phyloP scores from a whole-genome alignment of 2,797 vertebrate species.

The Scomberomorus guttatus region DNA sequence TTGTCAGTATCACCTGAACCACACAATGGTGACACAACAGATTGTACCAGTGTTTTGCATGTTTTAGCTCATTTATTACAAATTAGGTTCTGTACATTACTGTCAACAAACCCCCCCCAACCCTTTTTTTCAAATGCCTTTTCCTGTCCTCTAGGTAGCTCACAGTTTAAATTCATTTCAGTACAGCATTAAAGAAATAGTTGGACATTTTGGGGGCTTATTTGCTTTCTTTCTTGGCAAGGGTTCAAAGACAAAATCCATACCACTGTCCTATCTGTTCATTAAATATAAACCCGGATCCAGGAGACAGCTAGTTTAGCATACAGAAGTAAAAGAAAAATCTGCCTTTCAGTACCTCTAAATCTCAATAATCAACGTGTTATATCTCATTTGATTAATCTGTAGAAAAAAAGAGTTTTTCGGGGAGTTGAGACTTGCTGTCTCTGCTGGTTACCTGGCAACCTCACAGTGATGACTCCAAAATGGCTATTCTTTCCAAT shows the following conservation, averaged over 20 bases:
- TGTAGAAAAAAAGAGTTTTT: no score
- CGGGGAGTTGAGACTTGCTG: no score
- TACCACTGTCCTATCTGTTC: no score
- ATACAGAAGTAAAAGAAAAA: no score
- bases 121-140: neutral
- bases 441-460: neutral
- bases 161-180: neutral
- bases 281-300: no score
- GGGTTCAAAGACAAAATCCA: neutral
- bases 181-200: neutral
- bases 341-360: no score
- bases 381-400: no score
- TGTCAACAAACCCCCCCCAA: neutral
- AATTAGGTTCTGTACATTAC: neutral
- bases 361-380: no score
- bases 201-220: neutral
- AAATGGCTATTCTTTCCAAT: slow-evolving; percentile 6
- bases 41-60: neutral
- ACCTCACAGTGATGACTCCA: neutral
- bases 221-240: neutral
- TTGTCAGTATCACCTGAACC: slow-evolving; percentile 26
- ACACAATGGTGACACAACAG: neutral
- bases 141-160: neutral
- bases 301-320: no score
- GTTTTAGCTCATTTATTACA: slow-evolving; percentile 1